Percentiles rank a stretch among this genome's conserved stretches.
These are phyloP conservation scores for Caenorhabditis macrosperma DNA, from an alignment of 2,888 invertebrate species.

Conservation along the genomic window DNA sequence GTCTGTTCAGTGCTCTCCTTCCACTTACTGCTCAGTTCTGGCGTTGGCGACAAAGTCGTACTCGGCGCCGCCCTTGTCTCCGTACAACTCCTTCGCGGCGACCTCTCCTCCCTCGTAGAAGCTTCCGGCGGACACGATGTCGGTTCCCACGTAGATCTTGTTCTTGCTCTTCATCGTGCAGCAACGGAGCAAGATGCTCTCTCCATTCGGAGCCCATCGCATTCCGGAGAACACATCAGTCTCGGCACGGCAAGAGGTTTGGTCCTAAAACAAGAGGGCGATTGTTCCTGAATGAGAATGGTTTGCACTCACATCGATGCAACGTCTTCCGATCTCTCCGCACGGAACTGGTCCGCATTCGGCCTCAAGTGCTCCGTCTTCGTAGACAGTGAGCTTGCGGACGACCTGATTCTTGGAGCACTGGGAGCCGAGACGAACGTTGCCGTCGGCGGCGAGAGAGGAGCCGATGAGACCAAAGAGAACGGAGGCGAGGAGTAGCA, in stretches of 20 bases:
- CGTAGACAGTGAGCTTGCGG: conserved; percentile 78
- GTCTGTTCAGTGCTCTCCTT: background rate
- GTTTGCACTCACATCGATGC: conserved; percentile 48
- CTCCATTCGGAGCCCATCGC: conserved; percentile 78
- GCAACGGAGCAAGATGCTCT: conserved; percentile 77
- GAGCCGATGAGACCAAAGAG: conserved; percentile 33
- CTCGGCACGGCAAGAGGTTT: conserved; percentile 69
- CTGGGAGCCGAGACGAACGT: conserved; percentile 63
- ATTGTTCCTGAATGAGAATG: background rate
- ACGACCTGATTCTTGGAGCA: conserved; percentile 78
- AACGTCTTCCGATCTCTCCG: conserved; percentile 71
- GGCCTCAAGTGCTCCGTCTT: conserved; percentile 79
- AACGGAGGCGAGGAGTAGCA: conserved; percentile 34
- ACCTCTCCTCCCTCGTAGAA: conserved; percentile 78
- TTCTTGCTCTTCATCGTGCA: conserved; percentile 70
- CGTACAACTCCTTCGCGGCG: conserved; percentile 73
- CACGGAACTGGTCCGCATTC: conserved; percentile 80
- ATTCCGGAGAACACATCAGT: conserved; percentile 76
- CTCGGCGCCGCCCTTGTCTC: conserved; percentile 70
- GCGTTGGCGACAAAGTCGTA: conserved; percentile 78
- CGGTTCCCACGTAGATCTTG: conserved; percentile 79
- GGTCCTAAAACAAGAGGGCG: conserved; percentile 46
- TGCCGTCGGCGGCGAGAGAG: conserved; percentile 31
- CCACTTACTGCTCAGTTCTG: conserved; percentile 76
- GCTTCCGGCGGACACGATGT: conserved; percentile 74